These are phyloP conservation scores for Diarsia dahlii DNA, from an alignment of 2,888 invertebrate genomes.

Conservation along the genomic window DNA sequence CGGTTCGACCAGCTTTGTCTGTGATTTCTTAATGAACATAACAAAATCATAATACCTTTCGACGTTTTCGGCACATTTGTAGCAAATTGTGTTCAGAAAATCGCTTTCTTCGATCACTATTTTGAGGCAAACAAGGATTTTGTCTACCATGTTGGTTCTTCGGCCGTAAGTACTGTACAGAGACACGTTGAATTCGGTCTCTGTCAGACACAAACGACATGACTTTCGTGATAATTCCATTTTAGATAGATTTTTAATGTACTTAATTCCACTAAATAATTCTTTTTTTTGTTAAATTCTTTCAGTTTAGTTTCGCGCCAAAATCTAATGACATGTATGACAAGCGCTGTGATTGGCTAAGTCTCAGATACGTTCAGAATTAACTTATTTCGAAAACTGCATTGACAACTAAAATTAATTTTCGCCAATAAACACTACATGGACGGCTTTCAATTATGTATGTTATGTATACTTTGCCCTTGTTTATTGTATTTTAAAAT, in stretches of 20 bases:
- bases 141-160: slow-evolving; percentile 80
- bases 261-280: slow-evolving; percentile 21
- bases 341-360: slow-evolving; percentile 62
- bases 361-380: slow-evolving; percentile 53
- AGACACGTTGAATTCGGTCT: slow-evolving; percentile 84
- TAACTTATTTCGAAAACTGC: slow-evolving; percentile 51
- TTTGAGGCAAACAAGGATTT: slow-evolving; percentile 83
- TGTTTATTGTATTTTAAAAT: slow-evolving; percentile 60
- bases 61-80: slow-evolving; percentile 82
- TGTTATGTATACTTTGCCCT: slow-evolving; percentile 82
- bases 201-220: slow-evolving; percentile 83
- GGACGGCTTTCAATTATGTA: slow-evolving; percentile 84
- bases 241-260: slow-evolving; percentile 49
- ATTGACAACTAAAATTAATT: slow-evolving; percentile 57
- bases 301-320: slow-evolving; percentile 59
- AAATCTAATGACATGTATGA: slow-evolving; percentile 32
- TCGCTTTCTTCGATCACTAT: slow-evolving; percentile 82
- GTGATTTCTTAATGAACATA: slow-evolving; percentile 79
- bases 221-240: slow-evolving; percentile 82
- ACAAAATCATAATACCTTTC: slow-evolving; percentile 84
- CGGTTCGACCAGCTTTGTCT: slow-evolving; percentile 72
- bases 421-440: slow-evolving; percentile 82
- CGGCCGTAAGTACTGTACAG: slow-evolving; percentile 80
- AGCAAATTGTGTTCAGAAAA: slow-evolving; percentile 81
- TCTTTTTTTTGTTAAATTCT: background rate